Conservation (phyloP, 2,888 invertebrate species). For the Tineola bisselliella region DNA sequence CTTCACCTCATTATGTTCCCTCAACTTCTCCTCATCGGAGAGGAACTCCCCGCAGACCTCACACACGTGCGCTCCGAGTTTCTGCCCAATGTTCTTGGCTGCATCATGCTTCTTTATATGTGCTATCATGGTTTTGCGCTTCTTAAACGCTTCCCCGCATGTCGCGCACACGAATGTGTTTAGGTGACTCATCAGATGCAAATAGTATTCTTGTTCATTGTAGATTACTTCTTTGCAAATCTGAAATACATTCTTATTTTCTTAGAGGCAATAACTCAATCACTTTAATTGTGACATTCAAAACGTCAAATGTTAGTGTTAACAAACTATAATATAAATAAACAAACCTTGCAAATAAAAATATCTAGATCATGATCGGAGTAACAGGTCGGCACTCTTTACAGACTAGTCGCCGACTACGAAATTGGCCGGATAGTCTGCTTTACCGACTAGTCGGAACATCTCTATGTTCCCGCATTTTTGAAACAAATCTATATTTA, state of each 20-base stretch:
- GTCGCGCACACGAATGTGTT: conserved; percentile 38
- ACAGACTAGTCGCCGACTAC: too few relatives aligned
- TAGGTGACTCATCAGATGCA: conserved; percentile 39
- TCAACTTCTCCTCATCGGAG: conserved; percentile 26
- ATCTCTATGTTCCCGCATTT: conserved; percentile 47
- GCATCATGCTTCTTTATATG: conserved; percentile 42
- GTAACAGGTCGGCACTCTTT: too few relatives aligned
- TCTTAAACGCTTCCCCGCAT: conserved; percentile 43
- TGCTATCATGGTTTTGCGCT: conserved; percentile 34
- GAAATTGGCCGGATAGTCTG: too few relatives aligned
- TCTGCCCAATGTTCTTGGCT: conserved; percentile 21
- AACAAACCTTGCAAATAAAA: conserved; percentile 48
- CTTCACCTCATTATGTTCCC: conserved; percentile 33
- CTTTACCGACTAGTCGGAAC: too few relatives aligned
- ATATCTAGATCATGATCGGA: conserved; percentile 37
- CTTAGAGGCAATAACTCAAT: too few relatives aligned
- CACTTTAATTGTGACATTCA: too few relatives aligned
- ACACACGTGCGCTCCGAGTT: conserved; percentile 34
- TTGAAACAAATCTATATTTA: conserved; percentile 45
- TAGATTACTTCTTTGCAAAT: conserved; percentile 43
- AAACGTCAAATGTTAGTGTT: too few relatives aligned
- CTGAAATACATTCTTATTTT: too few relatives aligned
- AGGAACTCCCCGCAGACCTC: conserved; percentile 42
- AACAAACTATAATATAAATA: too few relatives aligned
- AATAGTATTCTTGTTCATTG: conserved; percentile 34